Evolutionary conservation across 2,113 vertebrate genomes (phyloP), one percentile per base, ranked within the genome.

Genomic region (Oenanthe melanoleuca): DNA sequence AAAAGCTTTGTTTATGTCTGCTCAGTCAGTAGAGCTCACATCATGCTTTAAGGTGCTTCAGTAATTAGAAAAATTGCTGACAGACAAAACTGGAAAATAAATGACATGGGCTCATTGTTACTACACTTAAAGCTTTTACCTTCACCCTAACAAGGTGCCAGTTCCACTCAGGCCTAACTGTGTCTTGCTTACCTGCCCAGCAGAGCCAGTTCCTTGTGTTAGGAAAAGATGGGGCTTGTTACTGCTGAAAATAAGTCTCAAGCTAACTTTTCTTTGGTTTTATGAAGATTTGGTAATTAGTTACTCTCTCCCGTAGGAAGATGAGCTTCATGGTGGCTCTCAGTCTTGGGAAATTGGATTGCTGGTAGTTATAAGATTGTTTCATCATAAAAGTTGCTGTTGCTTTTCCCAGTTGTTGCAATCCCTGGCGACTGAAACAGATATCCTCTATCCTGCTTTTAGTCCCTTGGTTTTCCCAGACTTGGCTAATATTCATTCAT

Each of bases 31-130:
- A 86, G 64, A 93, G 88, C 34, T 93, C 44, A 0, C 92, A 69
- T 72, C 37, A 25, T 83, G 65, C 74, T 91, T 95, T 74, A 81
- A 92, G 73, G 77, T 81, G 86, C 86, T 96, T 84, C 74, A 61
- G 77, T 90, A 94, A 93, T 94, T 93, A 92, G 72, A 64, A 86
- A 80, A 91, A 67, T 74, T 3, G 72, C 92, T 92, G 83, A 86
- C 94, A 67, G 47, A 71, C 83, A 92, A 16, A 92, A 57, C 83
- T 80, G 72, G 80, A 84, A 79, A 88, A 81, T 44, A 85, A 93
- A 84, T 91, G 8, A 72, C 91, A 64, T 11, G 53, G 56, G 60
- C 11, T 14, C 28, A 4, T 38, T 86, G 50, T 90, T 91, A 20
- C 3, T 92, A 2, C 21, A 26, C 66, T 90, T 70, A 42, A 80